phyloP scores from a whole-genome alignment of 2,888 invertebrate genomes.

The Chaetogeoica ovagalla region DNA sequence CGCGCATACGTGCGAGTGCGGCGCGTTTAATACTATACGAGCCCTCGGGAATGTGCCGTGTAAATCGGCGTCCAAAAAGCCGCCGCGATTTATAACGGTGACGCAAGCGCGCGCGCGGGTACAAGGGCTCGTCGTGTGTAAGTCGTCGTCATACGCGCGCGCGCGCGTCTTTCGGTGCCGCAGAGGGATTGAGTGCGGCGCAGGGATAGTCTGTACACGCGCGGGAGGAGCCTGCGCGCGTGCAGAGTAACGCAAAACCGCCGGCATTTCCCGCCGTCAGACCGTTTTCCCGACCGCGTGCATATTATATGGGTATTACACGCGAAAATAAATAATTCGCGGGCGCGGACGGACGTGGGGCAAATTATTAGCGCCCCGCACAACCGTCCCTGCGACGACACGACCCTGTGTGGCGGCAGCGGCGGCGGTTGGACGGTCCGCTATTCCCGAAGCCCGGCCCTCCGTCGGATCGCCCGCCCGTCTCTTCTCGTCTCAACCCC shows the following conservation, averaged over 20 bases:
- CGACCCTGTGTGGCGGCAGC: not conserved
- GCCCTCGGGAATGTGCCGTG: not conserved
- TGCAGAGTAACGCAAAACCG: not conserved
- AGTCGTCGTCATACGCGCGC: no score
- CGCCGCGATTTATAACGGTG: not conserved
- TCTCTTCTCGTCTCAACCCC: not conserved
- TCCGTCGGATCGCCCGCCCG: conserved; percentile 38
- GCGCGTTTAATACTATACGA: not conserved
- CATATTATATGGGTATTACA: no score
- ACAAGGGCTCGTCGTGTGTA: no score
- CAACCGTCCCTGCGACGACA: not conserved
- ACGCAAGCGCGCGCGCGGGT: no score
- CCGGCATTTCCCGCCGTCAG: conserved; percentile 23
- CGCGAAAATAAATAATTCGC: no score
- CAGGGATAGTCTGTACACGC: not conserved
- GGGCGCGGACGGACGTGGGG: no score
- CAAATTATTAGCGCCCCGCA: not conserved
- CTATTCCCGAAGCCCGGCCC: conserved; percentile 23
- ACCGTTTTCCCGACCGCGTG: no score
- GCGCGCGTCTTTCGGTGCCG: no score
- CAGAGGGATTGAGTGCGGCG: not conserved
- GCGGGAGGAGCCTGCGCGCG: conserved; percentile 22
- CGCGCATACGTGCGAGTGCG: no score
- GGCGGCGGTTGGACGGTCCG: conserved; percentile 43
- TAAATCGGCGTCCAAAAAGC: not conserved